Evolutionary conservation across 2,888 invertebrate species (phyloP).

Genomic region (Metellina segmentata): DNA sequence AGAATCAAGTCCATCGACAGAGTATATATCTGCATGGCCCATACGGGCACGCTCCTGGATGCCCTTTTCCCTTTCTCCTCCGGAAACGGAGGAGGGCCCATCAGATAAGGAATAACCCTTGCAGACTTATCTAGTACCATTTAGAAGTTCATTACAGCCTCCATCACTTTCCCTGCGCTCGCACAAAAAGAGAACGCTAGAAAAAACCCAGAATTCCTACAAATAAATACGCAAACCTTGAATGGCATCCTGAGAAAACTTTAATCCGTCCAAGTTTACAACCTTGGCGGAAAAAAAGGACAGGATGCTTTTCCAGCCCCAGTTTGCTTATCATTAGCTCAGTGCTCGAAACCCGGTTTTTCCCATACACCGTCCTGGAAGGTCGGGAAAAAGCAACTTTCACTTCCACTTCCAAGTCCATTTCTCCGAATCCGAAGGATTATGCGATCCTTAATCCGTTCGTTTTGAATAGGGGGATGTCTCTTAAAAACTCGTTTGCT

Average conservation of each 20-base stretch:
- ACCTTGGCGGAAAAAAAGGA: constrained; percentile 56
- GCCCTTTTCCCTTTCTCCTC: not conserved
- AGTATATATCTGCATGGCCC: not conserved
- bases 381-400: constrained; percentile 58
- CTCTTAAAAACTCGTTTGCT: constrained; percentile 72
- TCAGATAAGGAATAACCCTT: not conserved
- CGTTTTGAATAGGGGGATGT: constrained; percentile 41
- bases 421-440: constrained; percentile 72
- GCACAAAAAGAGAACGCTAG: constrained; percentile 14
- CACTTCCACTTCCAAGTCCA: constrained; percentile 76
- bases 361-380: constrained; percentile 8
- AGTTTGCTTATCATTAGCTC: constrained; percentile 23
- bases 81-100: not conserved
- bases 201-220: not conserved
- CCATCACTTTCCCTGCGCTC: constrained; percentile 25
- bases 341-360: constrained; percentile 34
- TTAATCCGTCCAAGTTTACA: constrained; percentile 64
- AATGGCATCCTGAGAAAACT: constrained; percentile 68
- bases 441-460: constrained; percentile 70
- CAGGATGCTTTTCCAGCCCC: constrained; percentile 46
- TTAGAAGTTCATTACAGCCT: constrained; percentile 38
- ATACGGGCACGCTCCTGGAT: not conserved
- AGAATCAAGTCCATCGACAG: not conserved
- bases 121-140: not conserved
- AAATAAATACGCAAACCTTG: constrained; percentile 33